Evolutionary conservation across 2,888 invertebrate species (phyloP).

Genomic region (Cheilosia vulpina): DNA sequence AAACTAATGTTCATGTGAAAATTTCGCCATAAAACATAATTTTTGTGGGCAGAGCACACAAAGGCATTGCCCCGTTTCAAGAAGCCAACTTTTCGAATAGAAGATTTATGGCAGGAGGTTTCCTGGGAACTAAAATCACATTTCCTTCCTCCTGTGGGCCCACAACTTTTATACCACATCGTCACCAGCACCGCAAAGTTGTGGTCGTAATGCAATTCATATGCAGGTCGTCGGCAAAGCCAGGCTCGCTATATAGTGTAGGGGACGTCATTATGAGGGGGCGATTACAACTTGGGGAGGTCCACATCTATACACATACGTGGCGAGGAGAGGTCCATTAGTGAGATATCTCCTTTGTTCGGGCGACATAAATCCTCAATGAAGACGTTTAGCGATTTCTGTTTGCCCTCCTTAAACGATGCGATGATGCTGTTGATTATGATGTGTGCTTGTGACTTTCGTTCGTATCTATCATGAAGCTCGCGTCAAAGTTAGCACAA

Average conservation of each 20-base stretch:
- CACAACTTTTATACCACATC: neutral
- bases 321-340: conserved; percentile 57
- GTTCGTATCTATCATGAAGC: conserved; percentile 14
- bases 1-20: conserved; percentile 44
- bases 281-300: conserved; percentile 19
- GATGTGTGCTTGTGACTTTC: conserved; percentile 25
- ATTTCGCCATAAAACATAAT: conserved; percentile 60
- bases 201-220: conserved; percentile 63
- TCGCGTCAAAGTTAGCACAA: conserved; percentile 49
- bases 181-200: conserved; percentile 36
- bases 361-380: conserved; percentile 46
- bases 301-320: conserved; percentile 9
- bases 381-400: conserved; percentile 28
- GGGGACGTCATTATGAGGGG: conserved; percentile 44
- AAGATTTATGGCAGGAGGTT: conserved; percentile 61
- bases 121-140: conserved; percentile 63
- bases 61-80: conserved; percentile 5
- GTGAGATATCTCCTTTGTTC: conserved; percentile 52
- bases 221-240: conserved; percentile 20
- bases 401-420: conserved; percentile 14
- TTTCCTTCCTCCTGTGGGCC: conserved; percentile 22
- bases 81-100: conserved; percentile 64
- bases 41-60: conserved; percentile 29
- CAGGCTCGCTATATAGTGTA: neutral
- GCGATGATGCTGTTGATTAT: conserved; percentile 8